phyloP scores from a whole-genome alignment of 2,113 vertebrate genomes.

The Melanocharis versteri region DNA sequence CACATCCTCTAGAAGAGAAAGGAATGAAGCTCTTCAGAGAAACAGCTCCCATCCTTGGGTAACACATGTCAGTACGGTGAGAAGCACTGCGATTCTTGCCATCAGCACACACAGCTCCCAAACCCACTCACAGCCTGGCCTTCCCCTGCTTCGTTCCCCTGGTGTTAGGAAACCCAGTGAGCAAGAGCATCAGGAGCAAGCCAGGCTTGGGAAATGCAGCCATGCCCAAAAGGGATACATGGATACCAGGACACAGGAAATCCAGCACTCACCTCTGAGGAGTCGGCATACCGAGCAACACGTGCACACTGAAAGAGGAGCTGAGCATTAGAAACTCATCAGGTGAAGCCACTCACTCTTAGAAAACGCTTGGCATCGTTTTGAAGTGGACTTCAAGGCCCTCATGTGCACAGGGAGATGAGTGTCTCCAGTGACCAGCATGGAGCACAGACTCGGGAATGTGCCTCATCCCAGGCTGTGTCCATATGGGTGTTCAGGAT shows the following conservation, averaged over 20 bases:
- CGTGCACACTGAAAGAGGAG: conserved; percentile 75
- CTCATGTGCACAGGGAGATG: accelerated
- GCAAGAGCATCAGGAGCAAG: neutral
- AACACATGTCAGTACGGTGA: neutral
- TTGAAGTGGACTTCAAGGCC: neutral
- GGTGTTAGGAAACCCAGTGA: conserved; percentile 16
- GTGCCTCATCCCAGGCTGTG: neutral
- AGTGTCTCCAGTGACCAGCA: neutral
- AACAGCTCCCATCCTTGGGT: neutral
- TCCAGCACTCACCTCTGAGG: conserved; percentile 75
- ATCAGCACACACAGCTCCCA: neutral
- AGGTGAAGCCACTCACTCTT: neutral
- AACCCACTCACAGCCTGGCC: neutral
- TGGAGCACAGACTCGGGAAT: neutral
- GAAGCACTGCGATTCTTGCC: neutral
- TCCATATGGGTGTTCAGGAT: neutral
- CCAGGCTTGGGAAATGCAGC: neutral
- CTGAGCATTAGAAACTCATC: neutral
- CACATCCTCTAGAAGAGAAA: neutral
- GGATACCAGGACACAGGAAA: neutral
- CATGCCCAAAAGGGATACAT: neutral
- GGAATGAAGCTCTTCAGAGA: neutral
- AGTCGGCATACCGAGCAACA: conserved; percentile 74
- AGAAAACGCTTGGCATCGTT: neutral
- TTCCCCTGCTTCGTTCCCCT: neutral